A percentile compares a stretch with the other conserved stretches of the same genome.
phyloP scores from a whole-genome alignment of 23 tunicate genomes.

The Oikopleura dioica region DNA sequence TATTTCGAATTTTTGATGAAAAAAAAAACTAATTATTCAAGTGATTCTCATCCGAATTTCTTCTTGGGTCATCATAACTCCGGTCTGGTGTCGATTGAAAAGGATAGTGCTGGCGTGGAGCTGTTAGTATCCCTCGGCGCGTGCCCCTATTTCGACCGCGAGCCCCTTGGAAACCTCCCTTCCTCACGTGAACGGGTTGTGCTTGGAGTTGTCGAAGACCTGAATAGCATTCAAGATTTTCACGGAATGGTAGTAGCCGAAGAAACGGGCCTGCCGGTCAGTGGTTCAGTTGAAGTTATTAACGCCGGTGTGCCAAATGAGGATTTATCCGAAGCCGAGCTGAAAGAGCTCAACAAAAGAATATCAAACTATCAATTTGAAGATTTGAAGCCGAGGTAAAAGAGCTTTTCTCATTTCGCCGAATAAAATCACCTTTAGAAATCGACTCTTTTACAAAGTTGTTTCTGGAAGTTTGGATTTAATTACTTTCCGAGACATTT shows the following conservation, averaged over 20 bases:
- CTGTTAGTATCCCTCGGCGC: background rate
- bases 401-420: too few species aligned
- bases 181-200: background rate
- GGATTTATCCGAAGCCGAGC: too few species aligned
- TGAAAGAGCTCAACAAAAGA: too few species aligned
- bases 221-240: background rate
- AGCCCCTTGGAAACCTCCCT: background rate
- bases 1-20: too few species aligned
- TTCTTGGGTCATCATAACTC: background rate
- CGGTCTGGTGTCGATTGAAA: background rate
- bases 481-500: background rate
- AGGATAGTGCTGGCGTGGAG: background rate
- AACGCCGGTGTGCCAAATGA: too few species aligned
- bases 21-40: too few species aligned
- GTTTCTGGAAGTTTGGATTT: slow-evolving; percentile 3
- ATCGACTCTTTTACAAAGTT: background rate
- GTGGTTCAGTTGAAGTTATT: too few species aligned
- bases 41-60: background rate
- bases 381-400: too few species aligned
- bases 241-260: too few species aligned
- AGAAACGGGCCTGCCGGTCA: too few species aligned
- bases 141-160: background rate
- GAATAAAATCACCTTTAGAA: too few species aligned
- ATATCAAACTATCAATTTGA: too few species aligned
- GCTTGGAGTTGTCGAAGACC: background rate